These are phyloP conservation scores for Parnassius glacialis DNA, from an alignment of 2,888 invertebrate species.

Conservation along the genomic window DNA sequence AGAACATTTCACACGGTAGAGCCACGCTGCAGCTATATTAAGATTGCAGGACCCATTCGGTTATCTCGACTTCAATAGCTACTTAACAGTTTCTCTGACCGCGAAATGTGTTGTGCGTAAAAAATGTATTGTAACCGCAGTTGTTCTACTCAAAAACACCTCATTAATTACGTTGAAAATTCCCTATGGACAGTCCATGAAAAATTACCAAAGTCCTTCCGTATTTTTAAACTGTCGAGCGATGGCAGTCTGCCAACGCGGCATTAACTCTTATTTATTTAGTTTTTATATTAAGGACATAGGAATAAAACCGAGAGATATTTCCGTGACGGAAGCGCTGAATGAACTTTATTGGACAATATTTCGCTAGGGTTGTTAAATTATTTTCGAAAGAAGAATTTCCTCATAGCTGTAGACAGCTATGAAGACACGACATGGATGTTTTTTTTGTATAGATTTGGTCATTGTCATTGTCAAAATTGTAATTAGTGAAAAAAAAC, in stretches of 20 bases:
- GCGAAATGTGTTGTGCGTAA: no score
- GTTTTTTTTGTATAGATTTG: background rate
- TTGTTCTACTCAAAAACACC: background rate
- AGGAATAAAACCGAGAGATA: constrained; percentile 13
- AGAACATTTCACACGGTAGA: no score
- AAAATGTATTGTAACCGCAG: no score
- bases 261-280: constrained; percentile 20
- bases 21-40: no score
- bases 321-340: constrained; percentile 19
- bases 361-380: constrained; percentile 1
- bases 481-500: background rate
- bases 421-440: no score
- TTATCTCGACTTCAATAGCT: no score
- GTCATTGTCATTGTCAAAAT: background rate
- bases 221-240: constrained; percentile 20
- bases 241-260: constrained; percentile 15
- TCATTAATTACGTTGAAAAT: constrained; percentile 15
- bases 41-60: no score
- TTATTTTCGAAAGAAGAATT: no score
- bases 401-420: no score
- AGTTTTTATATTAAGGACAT: constrained; percentile 14
- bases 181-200: constrained; percentile 20
- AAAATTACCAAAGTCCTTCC: constrained; percentile 22
- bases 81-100: no score
- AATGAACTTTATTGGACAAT: constrained; percentile 19